phyloP scores from a whole-genome alignment of 2,113 vertebrate species.

The Mesembrinibis cayennensis region DNA sequence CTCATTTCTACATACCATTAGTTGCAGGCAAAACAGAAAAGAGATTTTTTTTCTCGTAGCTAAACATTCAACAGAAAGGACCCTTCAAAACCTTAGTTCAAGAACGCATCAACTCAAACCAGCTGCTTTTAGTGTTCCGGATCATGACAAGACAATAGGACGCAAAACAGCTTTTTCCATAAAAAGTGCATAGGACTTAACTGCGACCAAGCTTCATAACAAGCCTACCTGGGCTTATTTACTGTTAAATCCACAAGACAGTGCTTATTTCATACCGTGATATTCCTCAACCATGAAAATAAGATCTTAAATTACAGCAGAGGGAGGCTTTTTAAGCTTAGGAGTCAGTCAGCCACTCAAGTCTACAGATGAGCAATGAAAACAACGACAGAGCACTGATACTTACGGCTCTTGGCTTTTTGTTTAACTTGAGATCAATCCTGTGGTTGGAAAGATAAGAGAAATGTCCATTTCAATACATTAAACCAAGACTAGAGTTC shows the following conservation, averaged over 20 bases:
- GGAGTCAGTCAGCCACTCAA: neutral
- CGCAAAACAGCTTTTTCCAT: neutral
- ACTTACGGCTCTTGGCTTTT: conserved; percentile 98
- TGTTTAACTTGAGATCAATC: conserved; percentile 99
- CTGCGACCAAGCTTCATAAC: neutral
- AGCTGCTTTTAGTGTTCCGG: neutral
- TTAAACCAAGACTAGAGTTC: neutral
- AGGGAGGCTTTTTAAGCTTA: neutral
- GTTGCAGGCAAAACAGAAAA: neutral
- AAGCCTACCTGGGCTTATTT: neutral
- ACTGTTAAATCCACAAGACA: neutral
- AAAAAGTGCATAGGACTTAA: neutral
- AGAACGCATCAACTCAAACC: neutral
- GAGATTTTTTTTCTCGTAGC: neutral
- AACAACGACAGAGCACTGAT: conserved; percentile 58
- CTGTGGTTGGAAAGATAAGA: conserved; percentile 79
- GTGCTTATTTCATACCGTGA: neutral
- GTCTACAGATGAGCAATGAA: conserved; percentile 5
- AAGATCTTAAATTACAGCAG: neutral
- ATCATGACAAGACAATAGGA: neutral
- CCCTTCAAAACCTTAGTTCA: neutral
- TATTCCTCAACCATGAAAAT: neutral
- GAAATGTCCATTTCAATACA: conserved; percentile 71
- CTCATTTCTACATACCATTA: neutral
- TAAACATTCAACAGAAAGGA: neutral